Conservation (phyloP, 2,113 vertebrate genomes). For the Pseudorhombus dupliciocellatus region DNA sequence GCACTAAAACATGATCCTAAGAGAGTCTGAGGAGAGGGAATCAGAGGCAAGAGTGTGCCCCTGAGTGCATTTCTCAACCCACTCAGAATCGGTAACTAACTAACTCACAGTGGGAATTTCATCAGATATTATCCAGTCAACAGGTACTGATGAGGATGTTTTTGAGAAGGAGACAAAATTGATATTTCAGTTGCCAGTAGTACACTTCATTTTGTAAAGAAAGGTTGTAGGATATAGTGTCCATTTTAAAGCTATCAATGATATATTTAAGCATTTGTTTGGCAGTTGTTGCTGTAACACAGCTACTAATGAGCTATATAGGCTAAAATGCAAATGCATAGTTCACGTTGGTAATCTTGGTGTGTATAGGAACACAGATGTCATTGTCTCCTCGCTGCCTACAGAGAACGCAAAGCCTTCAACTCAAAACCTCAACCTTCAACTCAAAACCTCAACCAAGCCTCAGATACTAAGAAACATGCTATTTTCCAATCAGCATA, state of each 20-base stretch:
- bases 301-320: too few species aligned
- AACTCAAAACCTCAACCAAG: conserved; percentile 27
- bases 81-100: neutral
- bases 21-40: conserved; percentile 16
- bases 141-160: too few species aligned
- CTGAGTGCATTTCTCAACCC: conserved; percentile 4
- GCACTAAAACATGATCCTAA: conserved; percentile 25
- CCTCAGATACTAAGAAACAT: conserved; percentile 50
- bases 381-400: conserved; percentile 28
- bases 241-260: too few species aligned
- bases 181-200: too few species aligned
- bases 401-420: conserved; percentile 16
- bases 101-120: too few species aligned
- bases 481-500: conserved; percentile 65
- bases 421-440: conserved; percentile 35
- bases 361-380: conserved; percentile 36
- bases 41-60: conserved; percentile 8
- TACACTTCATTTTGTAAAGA: too few species aligned
- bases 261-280: too few species aligned
- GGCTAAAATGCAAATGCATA: conserved; percentile 16
- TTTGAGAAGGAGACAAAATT: too few species aligned
- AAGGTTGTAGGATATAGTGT: too few species aligned
- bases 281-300: too few species aligned
- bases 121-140: too few species aligned
- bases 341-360: conserved; percentile 34